phyloP scores from a whole-genome alignment of 1,140 invertebrate genomes.

The Zelostemma sp. region DNA sequence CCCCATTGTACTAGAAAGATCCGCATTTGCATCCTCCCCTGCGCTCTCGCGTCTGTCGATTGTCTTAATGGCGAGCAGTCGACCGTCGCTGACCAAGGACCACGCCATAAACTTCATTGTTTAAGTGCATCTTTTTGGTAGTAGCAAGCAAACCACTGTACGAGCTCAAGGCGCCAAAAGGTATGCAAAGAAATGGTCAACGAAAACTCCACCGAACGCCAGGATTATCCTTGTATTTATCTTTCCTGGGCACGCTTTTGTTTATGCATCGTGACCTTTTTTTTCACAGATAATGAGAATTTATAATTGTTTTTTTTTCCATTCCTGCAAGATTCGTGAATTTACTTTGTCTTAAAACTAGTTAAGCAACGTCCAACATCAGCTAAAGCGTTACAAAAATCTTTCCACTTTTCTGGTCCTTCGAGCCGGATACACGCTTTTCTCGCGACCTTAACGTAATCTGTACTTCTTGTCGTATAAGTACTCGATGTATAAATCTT shows the following conservation, averaged over 20 bases:
- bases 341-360: too few relatives aligned
- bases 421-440: too few relatives aligned
- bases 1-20: constrained; percentile 59
- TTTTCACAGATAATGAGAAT: constrained; percentile 10
- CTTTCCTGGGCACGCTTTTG: constrained; percentile 7
- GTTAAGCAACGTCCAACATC: too few relatives aligned
- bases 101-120: constrained; percentile 65
- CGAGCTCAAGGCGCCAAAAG: constrained; percentile 26
- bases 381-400: too few relatives aligned
- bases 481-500: too few relatives aligned
- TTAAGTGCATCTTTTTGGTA: constrained; percentile 63
- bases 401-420: too few relatives aligned
- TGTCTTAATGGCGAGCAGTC: constrained; percentile 58
- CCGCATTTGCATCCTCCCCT: constrained; percentile 54
- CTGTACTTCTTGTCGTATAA: too few relatives aligned
- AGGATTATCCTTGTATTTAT: constrained; percentile 29
- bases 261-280: constrained; percentile 20
- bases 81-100: constrained; percentile 43
- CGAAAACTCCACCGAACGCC: constrained; percentile 26
- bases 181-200: constrained; percentile 40
- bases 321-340: too few relatives aligned
- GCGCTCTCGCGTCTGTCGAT: constrained; percentile 54
- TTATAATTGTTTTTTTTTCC: constrained; percentile 50
- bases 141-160: constrained; percentile 28
- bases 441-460: too few relatives aligned